Base-by-base conservation (phyloP, 2,113 vertebrate genomes). In the Cnemophilus loriae region DNA sequence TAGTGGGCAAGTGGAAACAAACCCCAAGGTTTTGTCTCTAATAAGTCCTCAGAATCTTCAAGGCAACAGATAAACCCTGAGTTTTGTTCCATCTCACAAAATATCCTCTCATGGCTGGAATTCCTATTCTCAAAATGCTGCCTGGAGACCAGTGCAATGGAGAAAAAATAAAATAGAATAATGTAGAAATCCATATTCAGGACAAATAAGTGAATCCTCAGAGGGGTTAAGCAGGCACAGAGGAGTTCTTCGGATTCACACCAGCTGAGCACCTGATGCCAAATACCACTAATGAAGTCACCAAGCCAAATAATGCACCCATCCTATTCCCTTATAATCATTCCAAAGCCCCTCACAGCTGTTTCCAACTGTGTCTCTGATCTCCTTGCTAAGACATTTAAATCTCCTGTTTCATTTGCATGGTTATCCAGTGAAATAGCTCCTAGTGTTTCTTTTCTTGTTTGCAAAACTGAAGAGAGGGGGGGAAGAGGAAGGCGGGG, bases 341-440 rank as follows among this genome's bases (percentile, higher is more conserved):
- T 73, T 57, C 52, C 76, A 86, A 92, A 93, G 88, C 90, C 94
- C 93, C 95, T 97, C 84, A 90, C 85, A 97, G 87, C 95, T 70
- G 86, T 96, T 96, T 97, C 96, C 92, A 63, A 39, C 95, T 89
- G 90, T 84, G 84, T 91, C 92, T 96, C 95, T 97, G 96, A 95
- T 97, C 93, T 97, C 87, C 80, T 90, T 85, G 85, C 93, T 96
- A 93, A 96, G 92, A 96, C 95, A 93, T 97, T 97, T 96, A 97
- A 97, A 97, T 97, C 94, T 97, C 95, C 88, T 93, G 80, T 94
- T 96, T 96, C 92, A 97, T 98, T 97, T 97, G 96, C 97, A 97
- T 97, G 96, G 94, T 97, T 97, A 93, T 96, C 95, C 94, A 96
- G 81, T 93, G 92, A 97, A 97, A 97, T 97, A 90, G 96, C 97